Evolutionary conservation across 2,113 vertebrate species (phyloP).

Genomic region (Acrocephalus arundinaceus): DNA sequence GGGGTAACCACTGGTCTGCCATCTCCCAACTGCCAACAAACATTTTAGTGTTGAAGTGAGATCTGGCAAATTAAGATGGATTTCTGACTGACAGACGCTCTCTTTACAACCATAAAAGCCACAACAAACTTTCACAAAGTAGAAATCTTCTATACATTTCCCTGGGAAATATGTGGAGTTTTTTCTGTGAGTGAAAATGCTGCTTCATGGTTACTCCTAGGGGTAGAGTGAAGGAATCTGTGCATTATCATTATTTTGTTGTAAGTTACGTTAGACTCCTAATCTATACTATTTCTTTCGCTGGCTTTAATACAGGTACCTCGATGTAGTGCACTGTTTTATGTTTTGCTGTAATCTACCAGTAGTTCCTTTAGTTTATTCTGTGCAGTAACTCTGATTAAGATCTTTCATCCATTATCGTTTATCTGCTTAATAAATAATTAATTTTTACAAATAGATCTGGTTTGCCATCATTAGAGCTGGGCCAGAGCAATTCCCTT

Average conservation of each 20-base stretch:
- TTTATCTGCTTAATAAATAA: background rate
- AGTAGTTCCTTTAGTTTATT: background rate
- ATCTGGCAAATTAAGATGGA: background rate
- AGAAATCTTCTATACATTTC: background rate
- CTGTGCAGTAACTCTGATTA: background rate
- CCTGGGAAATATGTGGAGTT: background rate
- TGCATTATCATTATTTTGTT: background rate
- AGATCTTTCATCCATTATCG: background rate
- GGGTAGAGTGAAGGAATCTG: background rate
- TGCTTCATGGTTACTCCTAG: background rate
- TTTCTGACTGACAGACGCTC: background rate
- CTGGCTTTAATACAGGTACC: background rate
- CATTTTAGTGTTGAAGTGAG: background rate
- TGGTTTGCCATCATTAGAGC: rapidly evolving
- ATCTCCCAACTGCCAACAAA: background rate
- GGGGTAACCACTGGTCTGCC: background rate
- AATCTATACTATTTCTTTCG: background rate
- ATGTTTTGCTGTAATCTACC: background rate
- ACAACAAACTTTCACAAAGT: background rate
- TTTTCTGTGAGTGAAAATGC: background rate
- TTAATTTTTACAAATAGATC: background rate
- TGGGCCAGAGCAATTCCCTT: rapidly evolving
- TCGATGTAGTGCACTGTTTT: background rate
- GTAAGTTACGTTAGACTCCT: background rate
- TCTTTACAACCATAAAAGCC: background rate